Percentiles rank a stretch among this genome's conserved stretches.
Evolutionary conservation across 2,888 invertebrate genomes (phyloP).

Genomic region (Anagyrus pseudococci): DNA sequence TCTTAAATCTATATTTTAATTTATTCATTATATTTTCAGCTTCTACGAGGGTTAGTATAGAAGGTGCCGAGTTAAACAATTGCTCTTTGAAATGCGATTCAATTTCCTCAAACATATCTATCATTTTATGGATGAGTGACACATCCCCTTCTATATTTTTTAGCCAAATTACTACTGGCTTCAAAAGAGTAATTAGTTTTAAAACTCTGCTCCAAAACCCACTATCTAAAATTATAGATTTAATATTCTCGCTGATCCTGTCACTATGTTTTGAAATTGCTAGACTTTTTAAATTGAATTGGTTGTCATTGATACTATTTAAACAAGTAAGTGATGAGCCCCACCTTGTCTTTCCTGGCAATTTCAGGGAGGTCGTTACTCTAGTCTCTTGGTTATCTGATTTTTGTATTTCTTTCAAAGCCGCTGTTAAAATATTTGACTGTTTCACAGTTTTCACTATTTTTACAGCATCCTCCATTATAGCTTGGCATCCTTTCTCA

Average conservation of each 20-base stretch:
- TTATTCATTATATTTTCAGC: no score
- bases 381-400: background rate
- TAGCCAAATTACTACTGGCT: constrained; percentile 31
- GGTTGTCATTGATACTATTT: constrained; percentile 31
- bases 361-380: constrained; percentile 27
- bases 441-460: constrained; percentile 33
- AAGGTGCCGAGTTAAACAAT: background rate
- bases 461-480: background rate
- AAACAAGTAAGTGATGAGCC: constrained; percentile 33
- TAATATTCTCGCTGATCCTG: constrained; percentile 13
- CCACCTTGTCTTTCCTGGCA: constrained; percentile 36
- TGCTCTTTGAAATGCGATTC: no score
- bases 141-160: constrained; percentile 31
- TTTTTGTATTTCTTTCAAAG: constrained; percentile 36
- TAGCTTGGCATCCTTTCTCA: background rate
- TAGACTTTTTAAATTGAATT: constrained; percentile 36
- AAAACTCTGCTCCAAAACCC: constrained; percentile 26
- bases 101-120: constrained; percentile 32
- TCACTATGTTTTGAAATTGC: constrained; percentile 28
- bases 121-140: constrained; percentile 29
- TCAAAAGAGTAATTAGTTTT: constrained; percentile 23
- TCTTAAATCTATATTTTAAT: background rate
- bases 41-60: no score
- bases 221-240: constrained; percentile 25
- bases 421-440: constrained; percentile 23